Conservation (phyloP, 2,888 invertebrate species). For the Drosophila affinis region DNA sequence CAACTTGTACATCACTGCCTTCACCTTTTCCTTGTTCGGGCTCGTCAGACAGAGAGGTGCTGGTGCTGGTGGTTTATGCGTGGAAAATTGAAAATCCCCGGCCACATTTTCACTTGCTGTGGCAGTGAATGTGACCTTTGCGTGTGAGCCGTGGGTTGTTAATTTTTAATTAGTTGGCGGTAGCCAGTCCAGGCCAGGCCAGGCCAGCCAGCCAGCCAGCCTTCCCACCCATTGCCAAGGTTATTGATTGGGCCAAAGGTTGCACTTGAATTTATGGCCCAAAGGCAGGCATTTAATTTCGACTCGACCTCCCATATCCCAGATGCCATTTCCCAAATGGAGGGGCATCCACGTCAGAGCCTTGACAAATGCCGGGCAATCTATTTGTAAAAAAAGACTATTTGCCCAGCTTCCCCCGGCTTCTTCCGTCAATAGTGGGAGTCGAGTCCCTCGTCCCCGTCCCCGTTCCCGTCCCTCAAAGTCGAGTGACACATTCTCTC, state of each 20-base stretch:
- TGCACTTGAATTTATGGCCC: slow-evolving; percentile 74
- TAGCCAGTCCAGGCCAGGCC: slow-evolving; percentile 34
- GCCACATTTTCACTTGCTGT: slow-evolving; percentile 6
- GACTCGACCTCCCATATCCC: slow-evolving; percentile 2
- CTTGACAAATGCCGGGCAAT: slow-evolving; percentile 38
- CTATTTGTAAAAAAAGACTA: slow-evolving; percentile 32
- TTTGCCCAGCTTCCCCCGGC: slow-evolving; percentile 13
- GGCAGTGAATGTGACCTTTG: slow-evolving; percentile 66
- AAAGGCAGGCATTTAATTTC: slow-evolving; percentile 38
- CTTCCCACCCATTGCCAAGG: slow-evolving; percentile 44
- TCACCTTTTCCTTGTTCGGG: neutral
- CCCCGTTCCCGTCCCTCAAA: slow-evolving; percentile 1
- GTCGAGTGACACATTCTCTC: slow-evolving; percentile 35
- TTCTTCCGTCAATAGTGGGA: slow-evolving; percentile 21
- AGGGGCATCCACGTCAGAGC: slow-evolving; percentile 6
- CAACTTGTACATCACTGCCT: neutral
- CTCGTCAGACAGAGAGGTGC: slow-evolving; percentile 17
- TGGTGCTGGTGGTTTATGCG: slow-evolving; percentile 52
- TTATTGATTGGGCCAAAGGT: slow-evolving; percentile 66
- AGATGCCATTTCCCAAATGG: slow-evolving; percentile 26
- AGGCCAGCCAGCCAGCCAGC: slow-evolving; percentile 22
- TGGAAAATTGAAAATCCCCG: slow-evolving; percentile 52
- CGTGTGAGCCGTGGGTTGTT: slow-evolving; percentile 69
- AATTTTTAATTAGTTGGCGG: slow-evolving; percentile 75
- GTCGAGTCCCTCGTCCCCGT: neutral